Conservation (phyloP, 2,888 invertebrate species). For the Maniola hyperantus region DNA sequence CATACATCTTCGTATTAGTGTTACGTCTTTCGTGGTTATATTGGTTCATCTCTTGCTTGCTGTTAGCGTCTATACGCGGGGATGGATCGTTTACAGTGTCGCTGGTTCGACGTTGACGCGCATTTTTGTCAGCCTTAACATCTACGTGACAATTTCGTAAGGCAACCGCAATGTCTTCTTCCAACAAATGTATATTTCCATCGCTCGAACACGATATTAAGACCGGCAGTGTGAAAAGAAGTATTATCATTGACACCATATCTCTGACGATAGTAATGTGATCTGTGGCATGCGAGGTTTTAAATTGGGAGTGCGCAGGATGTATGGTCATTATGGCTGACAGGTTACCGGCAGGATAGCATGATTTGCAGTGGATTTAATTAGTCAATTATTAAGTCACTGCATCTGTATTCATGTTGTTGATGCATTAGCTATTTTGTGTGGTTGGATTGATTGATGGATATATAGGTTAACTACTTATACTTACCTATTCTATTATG, state of each 20-base stretch:
- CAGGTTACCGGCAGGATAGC: constrained; percentile 52
- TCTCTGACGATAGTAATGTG: constrained; percentile 40
- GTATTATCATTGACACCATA: constrained; percentile 52
- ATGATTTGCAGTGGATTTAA: constrained; percentile 6
- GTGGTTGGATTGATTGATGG: background rate
- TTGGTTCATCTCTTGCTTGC: constrained; percentile 51
- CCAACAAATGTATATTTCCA: constrained; percentile 70
- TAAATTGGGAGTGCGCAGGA: constrained; percentile 60
- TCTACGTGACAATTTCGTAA: constrained; percentile 56
- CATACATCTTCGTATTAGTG: constrained; percentile 50
- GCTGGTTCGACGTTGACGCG: constrained; percentile 49
- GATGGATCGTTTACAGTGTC: constrained; percentile 42
- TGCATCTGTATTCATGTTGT: constrained; percentile 10
- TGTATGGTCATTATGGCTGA: constrained; percentile 55
- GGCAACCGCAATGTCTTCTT: constrained; percentile 68
- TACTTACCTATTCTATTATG: too few relatives aligned
- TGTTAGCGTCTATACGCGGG: constrained; percentile 56
- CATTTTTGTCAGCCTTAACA: constrained; percentile 29
- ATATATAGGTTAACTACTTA: background rate
- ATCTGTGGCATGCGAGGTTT: constrained; percentile 37
- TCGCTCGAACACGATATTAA: constrained; percentile 58
- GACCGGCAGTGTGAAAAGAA: constrained; percentile 53
- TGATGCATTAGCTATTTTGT: background rate
- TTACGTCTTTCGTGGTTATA: constrained; percentile 63
- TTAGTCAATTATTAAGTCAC: constrained; percentile 16